A percentile compares a stretch with the other conserved stretches of the same genome.
phyloP scores from a whole-genome alignment of 2,888 invertebrate species.

The Zonitis immaculata region DNA sequence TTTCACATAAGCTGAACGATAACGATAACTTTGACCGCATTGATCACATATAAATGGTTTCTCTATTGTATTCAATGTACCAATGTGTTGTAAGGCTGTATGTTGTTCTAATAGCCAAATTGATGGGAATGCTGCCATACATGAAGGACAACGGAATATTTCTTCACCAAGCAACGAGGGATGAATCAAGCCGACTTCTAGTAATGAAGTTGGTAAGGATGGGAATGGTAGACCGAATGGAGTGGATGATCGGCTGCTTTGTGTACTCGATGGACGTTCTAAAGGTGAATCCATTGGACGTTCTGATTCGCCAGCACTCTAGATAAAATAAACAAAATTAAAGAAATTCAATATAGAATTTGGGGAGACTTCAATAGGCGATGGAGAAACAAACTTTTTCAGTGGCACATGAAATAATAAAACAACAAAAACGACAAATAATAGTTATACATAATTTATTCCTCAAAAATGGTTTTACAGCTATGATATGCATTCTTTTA shows the following conservation, averaged over 20 bases:
- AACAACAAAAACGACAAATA: constrained; percentile 4
- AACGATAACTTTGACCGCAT: constrained; percentile 83
- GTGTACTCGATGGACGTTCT: constrained; percentile 46
- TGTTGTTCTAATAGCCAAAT: constrained; percentile 84
- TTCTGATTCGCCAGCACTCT: neutral
- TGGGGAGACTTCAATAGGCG: constrained; percentile 8
- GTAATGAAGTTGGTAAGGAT: constrained; percentile 53
- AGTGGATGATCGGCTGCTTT: constrained; percentile 52
- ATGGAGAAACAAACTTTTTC: neutral
- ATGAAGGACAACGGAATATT: constrained; percentile 64
- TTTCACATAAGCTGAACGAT: constrained; percentile 77
- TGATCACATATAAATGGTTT: constrained; percentile 90
- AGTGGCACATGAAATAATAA: neutral
- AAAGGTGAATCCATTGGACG: constrained; percentile 39
- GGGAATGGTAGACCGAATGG: constrained; percentile 55
- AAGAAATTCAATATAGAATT: neutral
- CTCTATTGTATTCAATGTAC: constrained; percentile 57
- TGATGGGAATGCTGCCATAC: constrained; percentile 81
- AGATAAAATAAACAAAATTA: neutral
- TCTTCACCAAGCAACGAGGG: constrained; percentile 46
- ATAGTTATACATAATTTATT: constrained; percentile 56
- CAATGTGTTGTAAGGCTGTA: constrained; percentile 76
- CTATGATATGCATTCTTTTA: constrained; percentile 77
- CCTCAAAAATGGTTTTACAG: constrained; percentile 83
- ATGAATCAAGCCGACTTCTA: constrained; percentile 53